Conservation (phyloP, 2,797 vertebrate species). For the Fringilla coelebs region DNA sequence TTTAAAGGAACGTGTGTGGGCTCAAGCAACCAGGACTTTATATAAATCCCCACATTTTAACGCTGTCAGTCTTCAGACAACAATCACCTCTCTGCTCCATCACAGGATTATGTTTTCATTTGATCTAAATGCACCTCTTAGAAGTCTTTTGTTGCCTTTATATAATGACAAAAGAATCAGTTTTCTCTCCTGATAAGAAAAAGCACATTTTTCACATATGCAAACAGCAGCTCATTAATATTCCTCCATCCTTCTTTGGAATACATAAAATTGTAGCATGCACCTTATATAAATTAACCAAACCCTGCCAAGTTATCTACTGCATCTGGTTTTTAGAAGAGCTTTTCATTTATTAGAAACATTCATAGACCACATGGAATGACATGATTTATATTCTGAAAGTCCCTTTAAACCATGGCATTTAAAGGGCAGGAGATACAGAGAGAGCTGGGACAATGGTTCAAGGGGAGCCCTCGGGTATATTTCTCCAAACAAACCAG, state of each 20-base stretch:
- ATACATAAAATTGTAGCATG: background rate
- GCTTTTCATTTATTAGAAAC: conserved; percentile 4
- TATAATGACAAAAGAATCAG: background rate
- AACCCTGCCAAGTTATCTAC: background rate
- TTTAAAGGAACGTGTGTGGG: background rate
- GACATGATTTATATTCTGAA: background rate
- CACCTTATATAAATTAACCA: background rate
- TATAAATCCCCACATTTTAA: background rate
- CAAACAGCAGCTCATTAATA: background rate
- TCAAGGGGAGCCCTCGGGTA: background rate
- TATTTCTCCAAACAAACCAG: background rate
- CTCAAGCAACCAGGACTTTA: background rate
- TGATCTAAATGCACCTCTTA: background rate
- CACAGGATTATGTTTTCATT: background rate
- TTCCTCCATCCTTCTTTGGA: background rate
- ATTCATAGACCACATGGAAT: background rate
- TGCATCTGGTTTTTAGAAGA: background rate
- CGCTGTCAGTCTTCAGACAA: background rate
- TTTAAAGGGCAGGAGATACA: background rate
- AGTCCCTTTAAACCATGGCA: background rate
- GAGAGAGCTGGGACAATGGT: background rate
- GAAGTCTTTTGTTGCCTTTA: background rate
- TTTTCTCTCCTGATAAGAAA: background rate
- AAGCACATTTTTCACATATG: background rate
- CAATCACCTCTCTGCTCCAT: background rate